Base-by-base conservation (phyloP, 2,113 vertebrate species). In the Cardinalis cardinalis region DNA sequence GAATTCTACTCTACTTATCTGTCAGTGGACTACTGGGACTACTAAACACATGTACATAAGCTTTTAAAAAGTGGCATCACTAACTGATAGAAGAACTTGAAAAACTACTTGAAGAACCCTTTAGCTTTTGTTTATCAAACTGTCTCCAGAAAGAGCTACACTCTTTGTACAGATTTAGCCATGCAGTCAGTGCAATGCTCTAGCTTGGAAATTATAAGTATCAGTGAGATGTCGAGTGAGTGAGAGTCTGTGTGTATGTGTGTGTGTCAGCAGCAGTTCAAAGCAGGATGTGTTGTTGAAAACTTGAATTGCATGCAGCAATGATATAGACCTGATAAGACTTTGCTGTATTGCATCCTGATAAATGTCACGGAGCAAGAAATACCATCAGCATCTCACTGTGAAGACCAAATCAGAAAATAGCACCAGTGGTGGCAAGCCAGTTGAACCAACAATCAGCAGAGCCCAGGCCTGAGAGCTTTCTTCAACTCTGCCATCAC, bases 71-170 rank as follows among this genome's bases (percentile, higher is more conserved):
- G 44, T 60, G 60, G 12, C 36, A 64, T 68, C 25, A 26, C 14
- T 63, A 78, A 71, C 56, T 55, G 66, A 75, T 14, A 85, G 13
- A 63, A n/a, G n/a, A n/a, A n/a, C n/a, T n/a, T n/a, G n/a, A n/a
- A n/a, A n/a, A 55, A 60, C 21, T 43, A 49, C 44, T 38, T 64
- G 61, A 86, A 86, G 38, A 77, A 64, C 2, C 3, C 34, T 44
- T 77, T 40, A 49, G 65, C 26, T 90, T 71, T 79, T 59, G 29
- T 72, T 86, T 72, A 53, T 85, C 40, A 65, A 82, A 74, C 64
- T 68, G 10, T 43, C 44, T 38, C 23, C 49, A 49, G 49, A 56
- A 74, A 58, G 38, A 53, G 19, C 48, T 14, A 34, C 19, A 18
- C 20, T 20, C 29, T 59, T 59, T 25, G 31, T n/a, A 71, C 15